A percentile compares a stretch with the other conserved stretches of the same genome.
Evolutionary conservation across 1,140 invertebrate species (phyloP).

Genomic region (Dendrolimus kikuchii): DNA sequence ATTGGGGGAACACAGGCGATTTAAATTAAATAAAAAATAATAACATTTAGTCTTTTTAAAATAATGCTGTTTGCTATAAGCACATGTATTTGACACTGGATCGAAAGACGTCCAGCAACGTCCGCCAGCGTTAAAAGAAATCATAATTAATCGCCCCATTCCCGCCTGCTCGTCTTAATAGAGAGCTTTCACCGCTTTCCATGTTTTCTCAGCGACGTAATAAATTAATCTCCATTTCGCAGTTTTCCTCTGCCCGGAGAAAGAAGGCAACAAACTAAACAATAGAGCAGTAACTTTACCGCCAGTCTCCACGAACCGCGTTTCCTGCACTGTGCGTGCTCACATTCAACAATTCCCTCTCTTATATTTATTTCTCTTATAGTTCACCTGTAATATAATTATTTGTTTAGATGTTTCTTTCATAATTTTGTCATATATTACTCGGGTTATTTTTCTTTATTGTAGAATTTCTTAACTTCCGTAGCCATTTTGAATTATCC

Average conservation of each 20-base stretch:
- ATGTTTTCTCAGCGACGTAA: conserved; percentile 60
- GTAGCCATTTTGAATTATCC: too few species aligned
- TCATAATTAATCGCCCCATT: conserved; percentile 62
- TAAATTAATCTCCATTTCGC: conserved; percentile 65
- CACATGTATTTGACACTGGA: background rate
- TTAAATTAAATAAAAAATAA: too few species aligned
- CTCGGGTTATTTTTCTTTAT: too few species aligned
- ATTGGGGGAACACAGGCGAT: too few species aligned
- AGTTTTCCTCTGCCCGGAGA: conserved; percentile 20
- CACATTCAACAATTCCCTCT: too few species aligned
- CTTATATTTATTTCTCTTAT: too few species aligned
- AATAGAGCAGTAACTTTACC: conserved; percentile 18
- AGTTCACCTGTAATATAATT: too few species aligned
- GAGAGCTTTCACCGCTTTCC: conserved; percentile 57
- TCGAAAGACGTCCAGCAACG: conserved; percentile 21
- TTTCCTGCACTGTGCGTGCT: background rate
- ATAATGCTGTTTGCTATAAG: background rate
- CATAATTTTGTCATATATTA: too few species aligned
- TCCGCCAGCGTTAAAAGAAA: conserved; percentile 54
- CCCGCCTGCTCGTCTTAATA: conserved; percentile 57
- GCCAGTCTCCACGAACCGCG: background rate
- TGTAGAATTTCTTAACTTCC: too few species aligned
- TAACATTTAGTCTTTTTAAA: background rate
- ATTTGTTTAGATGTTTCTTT: too few species aligned
- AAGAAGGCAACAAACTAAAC: conserved; percentile 28